Percentiles rank a stretch among this genome's conserved stretches.
phyloP scores from a whole-genome alignment of 2,113 vertebrate genomes.

The Pseudopipra pipra region DNA sequence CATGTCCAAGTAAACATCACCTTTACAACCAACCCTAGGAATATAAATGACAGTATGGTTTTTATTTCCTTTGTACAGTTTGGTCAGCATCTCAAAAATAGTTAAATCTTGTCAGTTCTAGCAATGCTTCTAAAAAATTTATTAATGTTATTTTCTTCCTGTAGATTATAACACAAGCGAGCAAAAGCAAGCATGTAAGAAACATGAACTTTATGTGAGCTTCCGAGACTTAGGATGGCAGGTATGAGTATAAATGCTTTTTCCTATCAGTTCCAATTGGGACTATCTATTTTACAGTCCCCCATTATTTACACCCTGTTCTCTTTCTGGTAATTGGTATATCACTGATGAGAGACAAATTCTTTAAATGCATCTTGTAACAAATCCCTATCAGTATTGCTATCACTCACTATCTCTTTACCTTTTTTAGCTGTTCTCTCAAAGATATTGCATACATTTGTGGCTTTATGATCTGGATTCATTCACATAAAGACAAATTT shows the following conservation, averaged over 20 bases:
- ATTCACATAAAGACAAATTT: background rate
- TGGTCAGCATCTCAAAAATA: background rate
- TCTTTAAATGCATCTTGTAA: background rate
- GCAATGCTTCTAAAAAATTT: background rate
- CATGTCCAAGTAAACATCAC: background rate
- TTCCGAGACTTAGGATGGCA: slow-evolving; percentile 98
- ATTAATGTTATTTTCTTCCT: slow-evolving; percentile 26
- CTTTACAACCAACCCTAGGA: background rate
- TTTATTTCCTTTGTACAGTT: background rate
- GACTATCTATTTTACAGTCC: background rate
- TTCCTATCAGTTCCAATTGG: background rate
- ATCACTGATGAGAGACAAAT: background rate
- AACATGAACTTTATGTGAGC: slow-evolving; percentile 98
- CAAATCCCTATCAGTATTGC: background rate
- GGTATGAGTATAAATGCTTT: slow-evolving; percentile 72
- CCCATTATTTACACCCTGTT: background rate
- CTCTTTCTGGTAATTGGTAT: background rate
- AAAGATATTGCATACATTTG: background rate
- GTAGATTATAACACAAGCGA: slow-evolving; percentile 95
- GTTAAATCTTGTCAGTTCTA: background rate
- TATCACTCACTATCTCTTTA: background rate
- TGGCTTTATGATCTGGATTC: background rate
- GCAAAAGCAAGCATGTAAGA: slow-evolving; percentile 98
- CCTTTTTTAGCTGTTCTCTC: background rate
- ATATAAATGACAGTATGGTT: background rate